These are phyloP conservation scores for Anarhynchus alexandrinus DNA, from an alignment of 2,113 vertebrate species.

Conservation along the genomic window DNA sequence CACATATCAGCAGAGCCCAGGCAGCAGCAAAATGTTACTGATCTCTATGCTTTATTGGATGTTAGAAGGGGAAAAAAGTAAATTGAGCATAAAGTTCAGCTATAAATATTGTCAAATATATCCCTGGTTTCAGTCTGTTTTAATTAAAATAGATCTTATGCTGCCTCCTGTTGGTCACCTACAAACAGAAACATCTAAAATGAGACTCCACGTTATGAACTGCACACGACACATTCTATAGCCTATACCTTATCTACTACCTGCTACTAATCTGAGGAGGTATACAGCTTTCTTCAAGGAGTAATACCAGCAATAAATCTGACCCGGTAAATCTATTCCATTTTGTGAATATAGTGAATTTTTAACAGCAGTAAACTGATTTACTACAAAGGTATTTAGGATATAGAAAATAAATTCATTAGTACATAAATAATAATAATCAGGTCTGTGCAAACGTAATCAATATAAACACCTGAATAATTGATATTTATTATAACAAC, in stretches of 20 bases:
- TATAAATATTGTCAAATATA: not conserved
- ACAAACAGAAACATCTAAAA: not conserved
- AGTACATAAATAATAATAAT: conserved; percentile 6
- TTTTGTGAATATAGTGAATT: not conserved
- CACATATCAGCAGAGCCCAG: conserved; percentile 10
- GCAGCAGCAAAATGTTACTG: conserved; percentile 17
- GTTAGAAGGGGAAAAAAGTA: not conserved
- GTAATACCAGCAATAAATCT: not conserved
- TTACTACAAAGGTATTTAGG: not conserved
- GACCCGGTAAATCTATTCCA: not conserved
- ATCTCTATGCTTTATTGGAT: not conserved
- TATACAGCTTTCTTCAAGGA: not conserved
- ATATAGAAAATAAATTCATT: conserved; percentile 18
- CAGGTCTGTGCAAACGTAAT: conserved; percentile 41
- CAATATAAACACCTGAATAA: conserved; percentile 27
- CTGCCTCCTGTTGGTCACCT: conserved; percentile 38
- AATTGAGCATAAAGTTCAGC: not conserved
- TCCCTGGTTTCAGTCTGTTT: not conserved
- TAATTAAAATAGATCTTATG: conserved; percentile 22
- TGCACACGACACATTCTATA: not conserved
- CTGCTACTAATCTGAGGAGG: not conserved
- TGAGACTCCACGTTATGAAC: not conserved
- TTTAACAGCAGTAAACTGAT: conserved; percentile 12
- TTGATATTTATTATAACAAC: not conserved
- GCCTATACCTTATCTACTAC: not conserved